Evolutionary conservation across 1,140 invertebrate species (phyloP), one percentile per base, ranked within the genome.

Genomic region (Meloidogyne hapla): DNA sequence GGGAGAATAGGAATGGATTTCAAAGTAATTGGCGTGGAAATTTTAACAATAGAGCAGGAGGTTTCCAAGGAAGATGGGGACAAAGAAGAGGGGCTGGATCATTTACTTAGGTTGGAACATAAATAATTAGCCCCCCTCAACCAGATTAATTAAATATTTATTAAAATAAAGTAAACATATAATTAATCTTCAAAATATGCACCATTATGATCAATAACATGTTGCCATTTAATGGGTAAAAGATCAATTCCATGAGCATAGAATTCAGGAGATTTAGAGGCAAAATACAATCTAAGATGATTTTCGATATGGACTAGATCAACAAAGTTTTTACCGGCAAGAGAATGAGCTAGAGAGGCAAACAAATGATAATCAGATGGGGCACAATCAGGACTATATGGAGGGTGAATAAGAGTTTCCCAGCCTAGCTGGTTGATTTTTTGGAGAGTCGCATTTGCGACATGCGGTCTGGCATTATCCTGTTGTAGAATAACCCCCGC

Each of bases 141-240:
- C n/a, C 1, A 69, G 48, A 3, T 25, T 25, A 69, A 69, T 69
- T 42, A 45, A 69, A 42, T 69, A 45, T 69, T 69, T 69, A 69
- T 69, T 45, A 45, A 69, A 69, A 69, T 69, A 42, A 33, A 69
- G 45, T 6, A 69, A 69, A 6, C 13, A 45, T 38, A 33, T 42
- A 69, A 68, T 69, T 33, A 69, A 45, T n/a, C 40, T 28, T 69
- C 68, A 45, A 28, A 69, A 69, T 69, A 69, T 33, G 18, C 68
- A 33, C 68, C 68, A 69, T 69, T 69, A 40, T 69, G 40, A 69
- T 69, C 68, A 33, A 69, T 69, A 69, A 69, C 25, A 33, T 45
- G 68, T 69, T 69, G 68, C 68, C 10, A 69, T 69, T 69, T 69
- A 42, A 13, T 21, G 48, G 68, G 68, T 45, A 69, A 69, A 25